Conservation (phyloP, 2,113 vertebrate genomes). For the Phoxinus phoxinus region DNA sequence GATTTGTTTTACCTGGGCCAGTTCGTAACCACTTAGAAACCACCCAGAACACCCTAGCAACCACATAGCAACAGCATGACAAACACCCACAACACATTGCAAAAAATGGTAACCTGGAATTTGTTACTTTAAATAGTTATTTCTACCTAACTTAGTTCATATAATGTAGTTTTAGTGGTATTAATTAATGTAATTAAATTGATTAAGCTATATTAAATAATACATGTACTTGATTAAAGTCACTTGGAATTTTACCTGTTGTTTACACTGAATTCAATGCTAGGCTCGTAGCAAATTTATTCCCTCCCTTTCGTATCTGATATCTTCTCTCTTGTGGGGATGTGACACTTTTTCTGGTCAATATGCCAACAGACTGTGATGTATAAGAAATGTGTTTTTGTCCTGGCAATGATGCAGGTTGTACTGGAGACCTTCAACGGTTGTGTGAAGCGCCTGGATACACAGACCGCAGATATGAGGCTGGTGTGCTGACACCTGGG, state of each 20-base stretch:
- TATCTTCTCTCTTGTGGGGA: constrained; percentile 13
- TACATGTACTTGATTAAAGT: too few relatives aligned
- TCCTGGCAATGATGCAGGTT: background rate
- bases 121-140: too few relatives aligned
- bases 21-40: background rate
- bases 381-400: constrained; percentile 6
- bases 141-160: too few relatives aligned
- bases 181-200: too few relatives aligned
- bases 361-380: background rate
- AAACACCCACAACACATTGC: background rate
- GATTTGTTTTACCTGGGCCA: background rate
- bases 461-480: background rate
- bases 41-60: background rate
- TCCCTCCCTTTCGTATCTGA: background rate
- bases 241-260: background rate
- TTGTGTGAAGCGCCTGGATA: background rate
- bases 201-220: too few relatives aligned
- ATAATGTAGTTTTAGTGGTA: too few relatives aligned
- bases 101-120: too few relatives aligned
- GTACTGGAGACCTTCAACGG: background rate
- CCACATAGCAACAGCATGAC: background rate
- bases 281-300: background rate
- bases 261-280: background rate
- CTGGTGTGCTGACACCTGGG: constrained; percentile 22
- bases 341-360: background rate